Conservation (phyloP, 2,888 invertebrate species). For the Hartigia nigra region DNA sequence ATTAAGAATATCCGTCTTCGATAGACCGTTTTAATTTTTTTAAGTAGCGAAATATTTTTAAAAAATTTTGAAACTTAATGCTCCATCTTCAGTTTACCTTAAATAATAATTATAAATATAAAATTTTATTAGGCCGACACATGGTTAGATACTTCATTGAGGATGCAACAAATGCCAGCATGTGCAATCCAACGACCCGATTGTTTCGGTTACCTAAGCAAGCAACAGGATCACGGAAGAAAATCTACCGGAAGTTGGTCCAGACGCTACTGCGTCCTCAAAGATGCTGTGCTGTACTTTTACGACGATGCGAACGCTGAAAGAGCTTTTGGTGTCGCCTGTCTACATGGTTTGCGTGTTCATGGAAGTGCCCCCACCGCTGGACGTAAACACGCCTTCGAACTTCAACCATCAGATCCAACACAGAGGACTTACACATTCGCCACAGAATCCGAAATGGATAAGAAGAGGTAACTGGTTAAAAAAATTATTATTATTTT, state of each 20-base stretch:
- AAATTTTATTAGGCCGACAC: conserved; percentile 67
- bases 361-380: conserved; percentile 82
- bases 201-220: conserved; percentile 92
- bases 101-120: neutral
- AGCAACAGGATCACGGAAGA: conserved; percentile 70
- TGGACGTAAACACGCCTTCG: conserved; percentile 92
- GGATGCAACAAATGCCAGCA: conserved; percentile 85
- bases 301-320: conserved; percentile 90
- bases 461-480: conserved; percentile 83
- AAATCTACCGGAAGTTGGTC: conserved; percentile 91
- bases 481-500: neutral
- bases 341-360: conserved; percentile 93
- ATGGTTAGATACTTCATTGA: conserved; percentile 81
- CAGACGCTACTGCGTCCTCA: conserved; percentile 91
- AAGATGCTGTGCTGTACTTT: conserved; percentile 95
- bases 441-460: conserved; percentile 94
- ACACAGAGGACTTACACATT: conserved; percentile 91
- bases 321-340: conserved; percentile 91
- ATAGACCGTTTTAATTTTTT: neutral
- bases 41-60: neutral
- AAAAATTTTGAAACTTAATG: neutral
- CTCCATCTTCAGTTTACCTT: neutral
- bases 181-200: conserved; percentile 85
- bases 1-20: neutral
- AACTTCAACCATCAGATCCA: conserved; percentile 88